A percentile compares a stretch with the other conserved stretches of the same genome.
Conservation (phyloP, 2,797 vertebrate genomes). For the Muscicapa striata region DNA sequence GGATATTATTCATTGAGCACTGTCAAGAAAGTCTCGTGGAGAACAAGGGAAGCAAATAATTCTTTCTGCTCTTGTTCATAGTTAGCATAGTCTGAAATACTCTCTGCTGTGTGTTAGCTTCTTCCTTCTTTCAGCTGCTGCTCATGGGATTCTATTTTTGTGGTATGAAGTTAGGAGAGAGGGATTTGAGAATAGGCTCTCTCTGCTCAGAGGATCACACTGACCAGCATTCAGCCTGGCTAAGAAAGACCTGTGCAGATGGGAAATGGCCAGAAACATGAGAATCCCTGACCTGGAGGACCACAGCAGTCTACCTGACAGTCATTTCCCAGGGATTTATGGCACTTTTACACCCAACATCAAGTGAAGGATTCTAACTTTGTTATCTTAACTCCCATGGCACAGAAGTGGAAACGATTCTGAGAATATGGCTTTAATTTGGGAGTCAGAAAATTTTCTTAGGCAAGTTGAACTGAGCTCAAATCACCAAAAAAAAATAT, state of each 20-base stretch:
- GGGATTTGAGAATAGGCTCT: background rate
- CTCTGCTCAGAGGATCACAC: background rate
- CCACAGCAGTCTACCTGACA: background rate
- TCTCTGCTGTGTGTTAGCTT: background rate
- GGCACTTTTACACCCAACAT: background rate
- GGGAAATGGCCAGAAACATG: background rate
- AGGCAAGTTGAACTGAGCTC: background rate
- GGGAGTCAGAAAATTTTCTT: background rate
- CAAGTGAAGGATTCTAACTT: background rate
- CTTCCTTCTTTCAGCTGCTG: background rate
- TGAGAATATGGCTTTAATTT: background rate
- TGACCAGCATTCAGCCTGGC: background rate
- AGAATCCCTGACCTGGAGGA: background rate
- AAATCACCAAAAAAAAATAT: background rate
- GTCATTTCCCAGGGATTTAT: background rate
- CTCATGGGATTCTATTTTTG: background rate
- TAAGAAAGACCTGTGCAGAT: background rate
- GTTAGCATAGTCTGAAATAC: background rate
- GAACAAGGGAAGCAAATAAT: background rate
- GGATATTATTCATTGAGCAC: background rate
- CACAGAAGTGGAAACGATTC: background rate
- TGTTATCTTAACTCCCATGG: background rate
- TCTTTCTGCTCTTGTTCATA: background rate
- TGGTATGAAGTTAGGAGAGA: background rate
- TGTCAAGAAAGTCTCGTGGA: background rate